Evolutionary conservation across 2,888 invertebrate species (phyloP), one percentile per base, ranked within the genome.

Genomic region (Agrochola lota): DNA sequence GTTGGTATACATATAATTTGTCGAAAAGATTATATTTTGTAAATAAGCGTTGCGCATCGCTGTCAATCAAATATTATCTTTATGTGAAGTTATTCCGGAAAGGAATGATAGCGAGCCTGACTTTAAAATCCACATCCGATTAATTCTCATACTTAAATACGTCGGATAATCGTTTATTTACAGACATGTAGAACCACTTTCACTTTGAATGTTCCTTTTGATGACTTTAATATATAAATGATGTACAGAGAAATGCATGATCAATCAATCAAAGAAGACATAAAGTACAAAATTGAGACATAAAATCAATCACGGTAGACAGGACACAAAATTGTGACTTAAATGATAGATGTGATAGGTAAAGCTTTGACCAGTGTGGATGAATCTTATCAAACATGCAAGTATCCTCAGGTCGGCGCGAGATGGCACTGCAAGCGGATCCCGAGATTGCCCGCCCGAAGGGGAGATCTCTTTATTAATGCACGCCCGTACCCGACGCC

Each of bases 401-500:
- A 73, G 81, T 64, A 63, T 68, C 66, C 62, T 71, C 35, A n/a
- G 55, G 76, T 64, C 46, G 68, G 72, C 62, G 57, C 57, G 59
- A 77, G 83, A 78, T 74, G 78, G 62, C 78, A 74, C 80, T 71
- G 57, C 66, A 71, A 85, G 70, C 76, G 78, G 76, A 74, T 66
- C 78, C 81, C 70, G 76, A 93, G 92, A 93, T 94, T 93, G 90
- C 90, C 81, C 85, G 91, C 91, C 91, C 80, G 86, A 83, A 88
- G 91, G 90, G 87, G 80, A 87, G 83, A 88, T 88, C 88, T 92
- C 90, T 91, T 93, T 92, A 94, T 94, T 93, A 94, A 94, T 93
- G 91, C 92, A 92, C 77, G 71, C 80, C 71, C 77, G 77, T 80
- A 71, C 80, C 85, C 81, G 77, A 81, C 90, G 83, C 88, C 90